Evolutionary conservation across 2,888 invertebrate species (phyloP).

Genomic region (Melinaea marsaeus): DNA sequence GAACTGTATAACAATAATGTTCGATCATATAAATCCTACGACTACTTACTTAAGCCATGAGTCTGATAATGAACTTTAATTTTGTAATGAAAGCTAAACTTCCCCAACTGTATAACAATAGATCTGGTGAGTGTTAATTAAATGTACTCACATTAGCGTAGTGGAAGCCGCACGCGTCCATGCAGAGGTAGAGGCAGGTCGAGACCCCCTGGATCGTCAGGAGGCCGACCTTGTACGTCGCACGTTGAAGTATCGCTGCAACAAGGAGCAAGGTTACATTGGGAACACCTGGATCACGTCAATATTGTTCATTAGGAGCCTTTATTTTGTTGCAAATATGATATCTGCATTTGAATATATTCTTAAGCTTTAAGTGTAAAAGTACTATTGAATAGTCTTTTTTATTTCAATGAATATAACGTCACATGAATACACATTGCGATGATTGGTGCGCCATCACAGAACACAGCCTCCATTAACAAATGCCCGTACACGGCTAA

Average conservation of each 20-base stretch:
- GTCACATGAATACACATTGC: not conserved
- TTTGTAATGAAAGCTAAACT: too few relatives aligned
- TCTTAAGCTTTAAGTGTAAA: too few relatives aligned
- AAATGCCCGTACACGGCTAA: conserved; percentile 17
- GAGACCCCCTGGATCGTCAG: conserved; percentile 92
- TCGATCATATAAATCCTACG: too few relatives aligned
- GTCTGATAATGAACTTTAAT: too few relatives aligned
- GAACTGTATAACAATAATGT: too few relatives aligned
- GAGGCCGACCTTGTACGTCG: conserved; percentile 82
- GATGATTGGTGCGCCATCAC: conserved; percentile 11
- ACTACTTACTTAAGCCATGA: too few relatives aligned
- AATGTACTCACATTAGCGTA: conserved; percentile 89
- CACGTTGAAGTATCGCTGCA: conserved; percentile 75
- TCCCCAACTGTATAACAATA: too few relatives aligned
- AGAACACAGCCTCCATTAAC: conserved; percentile 17
- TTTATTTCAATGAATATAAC: conserved; percentile 9
- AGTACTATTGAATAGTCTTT: not conserved
- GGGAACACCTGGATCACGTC: not conserved
- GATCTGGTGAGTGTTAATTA: too few relatives aligned
- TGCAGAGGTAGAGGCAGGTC: conserved; percentile 92
- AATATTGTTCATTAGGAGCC: not conserved
- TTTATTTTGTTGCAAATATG: too few relatives aligned
- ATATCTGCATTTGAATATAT: too few relatives aligned
- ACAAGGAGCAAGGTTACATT: conserved; percentile 38
- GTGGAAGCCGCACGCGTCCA: conserved; percentile 91